phyloP scores from a whole-genome alignment of 30 jellyfish, hydroid and myxozoan genomes.

The Chrysaora quinquecirrha region DNA sequence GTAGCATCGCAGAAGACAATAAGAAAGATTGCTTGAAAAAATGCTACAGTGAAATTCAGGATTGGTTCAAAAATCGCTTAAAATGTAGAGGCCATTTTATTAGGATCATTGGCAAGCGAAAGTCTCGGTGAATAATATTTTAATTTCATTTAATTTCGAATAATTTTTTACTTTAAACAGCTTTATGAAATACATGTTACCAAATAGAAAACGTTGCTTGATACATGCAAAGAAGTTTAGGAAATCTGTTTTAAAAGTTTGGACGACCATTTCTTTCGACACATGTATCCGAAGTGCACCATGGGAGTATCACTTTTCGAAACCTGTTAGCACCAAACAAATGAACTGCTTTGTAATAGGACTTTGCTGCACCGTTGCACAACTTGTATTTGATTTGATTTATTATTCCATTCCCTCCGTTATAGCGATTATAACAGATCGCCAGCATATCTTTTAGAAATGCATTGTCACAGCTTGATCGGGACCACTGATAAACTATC shows the following conservation, averaged over 20 bases:
- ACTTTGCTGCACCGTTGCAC: slow-evolving; percentile 43
- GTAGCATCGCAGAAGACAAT: no score
- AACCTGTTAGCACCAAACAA: slow-evolving; percentile 13
- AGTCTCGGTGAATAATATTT: no score
- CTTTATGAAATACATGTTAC: no score
- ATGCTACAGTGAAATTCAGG: no score
- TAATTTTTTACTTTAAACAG: no score
- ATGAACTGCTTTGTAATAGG: slow-evolving; percentile 56
- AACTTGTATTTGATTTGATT: slow-evolving; percentile 28
- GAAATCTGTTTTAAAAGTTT: neutral
- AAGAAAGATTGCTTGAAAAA: no score
- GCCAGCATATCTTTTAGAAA: slow-evolving; percentile 43
- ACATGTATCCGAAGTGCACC: neutral
- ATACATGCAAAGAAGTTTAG: no score
- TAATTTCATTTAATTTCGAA: no score
- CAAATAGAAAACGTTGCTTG: no score
- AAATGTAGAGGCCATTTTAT: no score
- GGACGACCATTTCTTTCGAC: neutral
- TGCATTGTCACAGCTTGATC: slow-evolving; percentile 57
- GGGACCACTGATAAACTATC: slow-evolving; percentile 54
- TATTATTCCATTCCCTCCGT: neutral
- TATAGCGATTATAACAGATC: slow-evolving; percentile 6
- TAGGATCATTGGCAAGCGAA: no score
- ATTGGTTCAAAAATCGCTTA: no score
- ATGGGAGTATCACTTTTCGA: neutral